Evolutionary conservation across 2,888 invertebrate genomes (phyloP), one percentile per base, ranked within the genome.

Genomic region (Troilus luridus): DNA sequence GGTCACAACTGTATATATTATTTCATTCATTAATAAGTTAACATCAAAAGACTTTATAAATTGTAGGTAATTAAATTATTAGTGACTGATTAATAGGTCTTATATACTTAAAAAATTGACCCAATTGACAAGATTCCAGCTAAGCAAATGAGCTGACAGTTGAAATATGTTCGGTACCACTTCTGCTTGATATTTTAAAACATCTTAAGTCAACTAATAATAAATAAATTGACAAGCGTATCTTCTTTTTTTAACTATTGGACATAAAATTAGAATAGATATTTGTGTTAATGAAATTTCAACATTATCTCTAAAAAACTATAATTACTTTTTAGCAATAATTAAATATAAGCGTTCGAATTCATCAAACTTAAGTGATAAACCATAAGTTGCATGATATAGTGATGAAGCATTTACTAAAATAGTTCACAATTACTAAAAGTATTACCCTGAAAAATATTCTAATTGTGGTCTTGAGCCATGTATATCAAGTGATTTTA

Each of bases 381-480:
- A 0, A 62, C 6, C 8, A 19, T 62, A 21, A 21, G 21, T 21
- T 62, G 5, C 41, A 64, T 10, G 10, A n/a, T 64, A 24, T 12
- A 77, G 72, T 7, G 8, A 19, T 77, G 41, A 41, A 77, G 27
- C 17, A 24, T 72, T 72, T 21, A 58, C 62, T 14, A 88, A 58
- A 54, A 92, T 56, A 88, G n/a, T 54, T 89, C 17, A 64, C 17
- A 64, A 81, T 41, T 67, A 24, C 54, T 41, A 72, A 59, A 24
- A n/a, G 67, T 88, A 85, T 41, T 90, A 95, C 91, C 94, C 95
- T 3, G 95, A 95, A 94, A 96, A 96, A 94, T 96, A 97, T 92
- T 97, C 96, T 90, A 98, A 94, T 92, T 96, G 95, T 93, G 97
- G 95, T 88, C 95, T 94, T 92, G 95, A 94, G 17, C 97, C 97